Evolutionary conservation across 2,888 invertebrate species (phyloP).

Genomic region (Hyposoter didymator): DNA sequence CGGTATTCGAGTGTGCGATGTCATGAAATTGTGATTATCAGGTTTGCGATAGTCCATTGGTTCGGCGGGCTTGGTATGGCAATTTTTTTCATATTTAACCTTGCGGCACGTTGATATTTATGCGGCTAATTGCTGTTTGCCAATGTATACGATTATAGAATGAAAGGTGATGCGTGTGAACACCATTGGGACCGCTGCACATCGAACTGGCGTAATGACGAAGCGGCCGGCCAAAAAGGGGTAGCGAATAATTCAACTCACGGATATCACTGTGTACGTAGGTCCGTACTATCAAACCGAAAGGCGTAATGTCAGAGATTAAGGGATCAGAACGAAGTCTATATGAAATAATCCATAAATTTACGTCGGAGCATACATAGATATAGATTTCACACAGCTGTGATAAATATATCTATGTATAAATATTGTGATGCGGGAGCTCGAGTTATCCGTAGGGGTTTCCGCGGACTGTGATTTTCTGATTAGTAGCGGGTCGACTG

Average conservation of each 20-base stretch:
- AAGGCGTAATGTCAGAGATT: neutral
- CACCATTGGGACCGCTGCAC: constrained; percentile 42
- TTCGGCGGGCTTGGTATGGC: constrained; percentile 61
- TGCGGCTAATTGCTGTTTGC: constrained; percentile 1
- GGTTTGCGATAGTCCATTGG: constrained; percentile 73
- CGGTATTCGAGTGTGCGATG: constrained; percentile 62
- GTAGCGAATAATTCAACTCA: constrained; percentile 6
- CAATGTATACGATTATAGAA: constrained; percentile 4
- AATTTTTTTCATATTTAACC: constrained; percentile 81
- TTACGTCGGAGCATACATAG: neutral
- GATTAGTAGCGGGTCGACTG: constrained; percentile 83
- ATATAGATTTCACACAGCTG: neutral
- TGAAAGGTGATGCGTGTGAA: constrained; percentile 7
- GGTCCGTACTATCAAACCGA: neutral
- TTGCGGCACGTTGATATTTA: constrained; percentile 66
- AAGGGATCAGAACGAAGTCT: neutral
- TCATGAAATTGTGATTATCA: constrained; percentile 71
- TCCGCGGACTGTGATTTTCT: constrained; percentile 83
- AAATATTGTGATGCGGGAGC: constrained; percentile 37
- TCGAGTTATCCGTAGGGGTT: constrained; percentile 77
- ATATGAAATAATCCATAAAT: neutral
- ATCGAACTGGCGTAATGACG: constrained; percentile 44
- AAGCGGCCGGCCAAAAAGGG: constrained; percentile 25
- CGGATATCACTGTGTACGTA: neutral
- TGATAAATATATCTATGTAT: constrained; percentile 18